Percentiles rank a stretch among this genome's conserved stretches.
phyloP scores from a whole-genome alignment of 2,888 invertebrate genomes.

The Spatulosminthurus flaviceps region DNA sequence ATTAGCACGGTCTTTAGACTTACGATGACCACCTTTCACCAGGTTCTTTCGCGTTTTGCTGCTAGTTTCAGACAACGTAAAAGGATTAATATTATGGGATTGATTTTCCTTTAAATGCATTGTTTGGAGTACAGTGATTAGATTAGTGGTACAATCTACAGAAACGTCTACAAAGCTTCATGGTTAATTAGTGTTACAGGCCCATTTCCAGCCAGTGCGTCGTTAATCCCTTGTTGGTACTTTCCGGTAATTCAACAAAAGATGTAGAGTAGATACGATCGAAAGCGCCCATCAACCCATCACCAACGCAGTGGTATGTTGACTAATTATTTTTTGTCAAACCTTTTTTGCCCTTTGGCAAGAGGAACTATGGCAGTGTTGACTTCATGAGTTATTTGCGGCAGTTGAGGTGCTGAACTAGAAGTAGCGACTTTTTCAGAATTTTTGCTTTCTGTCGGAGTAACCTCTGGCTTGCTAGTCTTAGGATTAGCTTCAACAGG shows the following conservation, averaged over 20 bases:
- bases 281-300: conserved; percentile 28
- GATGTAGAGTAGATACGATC: neutral
- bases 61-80: neutral
- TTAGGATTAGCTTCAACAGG: conserved; percentile 13
- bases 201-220: neutral
- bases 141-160: neutral
- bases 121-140: neutral
- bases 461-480: neutral
- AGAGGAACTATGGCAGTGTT: conserved; percentile 63
- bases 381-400: conserved; percentile 57
- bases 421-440: conserved; percentile 20
- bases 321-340: conserved; percentile 48
- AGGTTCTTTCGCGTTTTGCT: conserved; percentile 21
- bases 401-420: conserved; percentile 45
- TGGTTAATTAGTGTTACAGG: neutral
- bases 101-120: neutral
- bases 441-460: neutral
- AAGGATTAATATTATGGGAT: neutral
- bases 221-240: neutral
- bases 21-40: conserved; percentile 20
- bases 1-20: neutral
- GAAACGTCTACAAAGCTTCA: neutral
- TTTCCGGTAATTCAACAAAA: neutral
- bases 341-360: conserved; percentile 62
- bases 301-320: conserved; percentile 27